Base-by-base conservation (phyloP, 2,113 vertebrate species). In the Junco hyemalis region DNA sequence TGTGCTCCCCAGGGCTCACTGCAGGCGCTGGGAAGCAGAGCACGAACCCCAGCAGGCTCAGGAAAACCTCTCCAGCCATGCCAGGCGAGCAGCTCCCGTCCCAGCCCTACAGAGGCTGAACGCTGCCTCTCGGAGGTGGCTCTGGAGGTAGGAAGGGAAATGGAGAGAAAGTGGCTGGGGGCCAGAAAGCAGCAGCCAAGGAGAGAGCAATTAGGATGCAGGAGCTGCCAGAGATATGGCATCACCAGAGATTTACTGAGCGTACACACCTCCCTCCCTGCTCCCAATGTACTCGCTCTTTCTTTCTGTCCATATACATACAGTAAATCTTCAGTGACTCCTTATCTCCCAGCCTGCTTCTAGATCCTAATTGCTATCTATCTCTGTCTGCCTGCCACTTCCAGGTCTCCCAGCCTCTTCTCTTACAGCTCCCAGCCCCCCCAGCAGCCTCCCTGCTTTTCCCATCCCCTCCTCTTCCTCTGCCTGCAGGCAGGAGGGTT, bases 321-420 rank as follows among this genome's bases (percentile, higher is more conserved):
- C 96, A 93, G 93, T 97, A 97, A 97, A 97, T 97, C 95, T 96
- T 97, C 93, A 14, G 91, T 92, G 96, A 94, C 95, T 97, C 95
- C 95, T 96, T 97, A 96, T 97, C 96, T 96, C 95, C 87, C 93
- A 73, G 93, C 72, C 88, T 96, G 96, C 92, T 96, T 96, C 97
- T 71, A 94, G 95, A 96, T 95, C 94, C 97, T 97, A 95, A 96
- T 95, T 96, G 95, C 94, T 88, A 93, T 97, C 97, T 95, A 87
- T 95, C 93, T 94, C 87, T 93, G 94, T 81, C 96, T 93, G 89
- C 74, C 92, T 94, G 95, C 96, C 85, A 92, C 90, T 96, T 93
- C 92, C 96, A 97, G 91, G 90, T 90, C 93, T 96, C 89, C 87
- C 86, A 90, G 86, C 80, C 88, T 88, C 92, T 88, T 45, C 86